Evolutionary conservation across 2,888 invertebrate species (phyloP).

Genomic region (Agriotes lineatus): DNA sequence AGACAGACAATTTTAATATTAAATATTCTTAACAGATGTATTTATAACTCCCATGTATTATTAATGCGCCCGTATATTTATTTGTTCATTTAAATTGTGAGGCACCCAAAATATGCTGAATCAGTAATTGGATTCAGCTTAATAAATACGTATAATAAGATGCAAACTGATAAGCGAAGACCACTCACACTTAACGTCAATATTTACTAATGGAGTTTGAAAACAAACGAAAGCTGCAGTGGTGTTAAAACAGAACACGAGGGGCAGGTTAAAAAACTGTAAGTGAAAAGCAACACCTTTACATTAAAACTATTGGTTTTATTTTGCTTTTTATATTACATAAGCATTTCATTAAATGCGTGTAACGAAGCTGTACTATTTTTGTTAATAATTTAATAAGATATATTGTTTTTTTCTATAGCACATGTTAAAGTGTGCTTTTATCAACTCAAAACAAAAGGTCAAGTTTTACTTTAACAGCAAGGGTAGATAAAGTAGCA

Average conservation of each 20-base stretch:
- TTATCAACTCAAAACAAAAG: too few species aligned
- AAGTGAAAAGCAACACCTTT: neutral
- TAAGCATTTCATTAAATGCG: too few species aligned
- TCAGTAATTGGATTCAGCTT: slow-evolving; percentile 48
- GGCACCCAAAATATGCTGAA: slow-evolving; percentile 45
- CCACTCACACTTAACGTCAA: slow-evolving; percentile 38
- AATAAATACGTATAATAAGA: slow-evolving; percentile 40
- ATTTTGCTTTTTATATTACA: too few species aligned
- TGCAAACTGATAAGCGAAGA: slow-evolving; percentile 37
- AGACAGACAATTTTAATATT: slow-evolving; percentile 14
- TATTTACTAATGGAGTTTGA: slow-evolving; percentile 48
- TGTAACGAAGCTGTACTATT: too few species aligned
- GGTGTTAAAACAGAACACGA: neutral
- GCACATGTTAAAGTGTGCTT: too few species aligned
- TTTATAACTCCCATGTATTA: slow-evolving; percentile 47
- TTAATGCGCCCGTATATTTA: slow-evolving; percentile 35
- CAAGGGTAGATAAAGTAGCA: too few species aligned
- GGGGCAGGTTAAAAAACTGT: neutral
- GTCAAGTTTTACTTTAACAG: too few species aligned
- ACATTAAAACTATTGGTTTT: slow-evolving; percentile 1
- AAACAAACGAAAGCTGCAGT: slow-evolving; percentile 35
- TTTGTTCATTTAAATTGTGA: slow-evolving; percentile 26
- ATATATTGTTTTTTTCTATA: too few species aligned
- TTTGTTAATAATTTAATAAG: too few species aligned
- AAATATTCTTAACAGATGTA: slow-evolving; percentile 31